Evolutionary conservation across 2,797 vertebrate species (phyloP).

Genomic region (Podarcis lilfordi): DNA sequence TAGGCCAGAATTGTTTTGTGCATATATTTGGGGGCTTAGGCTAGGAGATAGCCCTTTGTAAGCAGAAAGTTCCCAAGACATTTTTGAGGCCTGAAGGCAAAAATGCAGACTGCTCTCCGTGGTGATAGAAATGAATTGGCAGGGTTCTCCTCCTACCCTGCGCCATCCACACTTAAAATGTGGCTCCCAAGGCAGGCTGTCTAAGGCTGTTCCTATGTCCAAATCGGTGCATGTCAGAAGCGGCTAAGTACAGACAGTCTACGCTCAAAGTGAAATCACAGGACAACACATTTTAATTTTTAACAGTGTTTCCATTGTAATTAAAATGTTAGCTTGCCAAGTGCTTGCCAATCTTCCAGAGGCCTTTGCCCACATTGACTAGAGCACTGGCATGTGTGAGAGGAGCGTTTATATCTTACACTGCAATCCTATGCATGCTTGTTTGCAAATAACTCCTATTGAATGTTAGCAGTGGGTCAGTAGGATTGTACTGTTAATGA

Average conservation of each 20-base stretch:
- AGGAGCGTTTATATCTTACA: no score
- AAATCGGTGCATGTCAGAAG: not conserved
- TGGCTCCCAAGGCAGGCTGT: no score
- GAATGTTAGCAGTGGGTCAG: no score
- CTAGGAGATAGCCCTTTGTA: not conserved
- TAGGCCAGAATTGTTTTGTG: not conserved
- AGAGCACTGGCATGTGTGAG: not conserved
- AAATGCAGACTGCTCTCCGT: not conserved
- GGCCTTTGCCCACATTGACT: not conserved
- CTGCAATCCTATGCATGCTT: no score
- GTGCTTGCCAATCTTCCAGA: not conserved
- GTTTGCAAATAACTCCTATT: no score
- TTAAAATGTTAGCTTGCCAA: not conserved
- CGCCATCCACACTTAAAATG: not conserved
- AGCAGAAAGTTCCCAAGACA: not conserved
- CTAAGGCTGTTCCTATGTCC: not conserved
- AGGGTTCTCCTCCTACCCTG: not conserved
- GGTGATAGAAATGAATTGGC: not conserved
- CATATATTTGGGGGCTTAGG: not conserved
- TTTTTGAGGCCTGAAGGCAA: not conserved
- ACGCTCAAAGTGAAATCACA: no score
- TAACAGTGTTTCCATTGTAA: not conserved
- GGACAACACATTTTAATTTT: not conserved
- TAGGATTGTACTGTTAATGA: no score
- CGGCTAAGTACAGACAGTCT: not conserved